Percentiles rank a stretch among this genome's conserved stretches.
These are phyloP conservation scores for Montipora cactus DNA, from an alignment of 64 coral and sea anemone species.

Conservation along the genomic window DNA sequence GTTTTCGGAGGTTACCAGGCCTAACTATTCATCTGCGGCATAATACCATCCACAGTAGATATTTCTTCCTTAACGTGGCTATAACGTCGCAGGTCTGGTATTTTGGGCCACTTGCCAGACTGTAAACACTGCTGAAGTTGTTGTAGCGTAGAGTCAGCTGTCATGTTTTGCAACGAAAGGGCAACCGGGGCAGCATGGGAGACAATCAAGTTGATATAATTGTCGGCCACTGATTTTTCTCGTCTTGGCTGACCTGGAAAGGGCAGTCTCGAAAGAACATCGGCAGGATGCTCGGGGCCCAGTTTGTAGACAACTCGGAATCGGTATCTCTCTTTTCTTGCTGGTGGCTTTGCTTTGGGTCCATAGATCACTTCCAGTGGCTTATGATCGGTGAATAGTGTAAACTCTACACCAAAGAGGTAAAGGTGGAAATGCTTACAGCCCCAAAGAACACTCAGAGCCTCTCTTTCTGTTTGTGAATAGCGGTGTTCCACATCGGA, in stretches of 20 bases:
- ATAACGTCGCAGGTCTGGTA: neutral
- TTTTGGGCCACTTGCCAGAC: neutral
- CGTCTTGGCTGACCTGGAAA: neutral
- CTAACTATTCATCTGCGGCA: neutral
- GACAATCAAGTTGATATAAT: neutral
- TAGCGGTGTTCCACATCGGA: neutral
- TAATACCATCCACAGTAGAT: neutral
- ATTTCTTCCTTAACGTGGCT: neutral
- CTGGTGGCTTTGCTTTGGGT: neutral
- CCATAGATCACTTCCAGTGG: constrained; percentile 1
- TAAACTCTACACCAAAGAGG: neutral
- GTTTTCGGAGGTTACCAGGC: neutral
- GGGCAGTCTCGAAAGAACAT: neutral
- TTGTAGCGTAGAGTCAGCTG: too few species aligned
- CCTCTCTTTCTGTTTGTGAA: neutral
- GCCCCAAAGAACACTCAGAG: neutral
- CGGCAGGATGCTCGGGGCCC: neutral
- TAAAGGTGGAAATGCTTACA: constrained; percentile 5
- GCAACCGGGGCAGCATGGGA: neutral
- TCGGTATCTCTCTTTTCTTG: neutral
- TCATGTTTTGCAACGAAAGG: too few species aligned
- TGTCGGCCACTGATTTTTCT: neutral
- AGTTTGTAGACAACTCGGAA: neutral
- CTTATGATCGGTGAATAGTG: constrained; percentile 2
- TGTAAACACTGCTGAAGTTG: too few species aligned